Conservation (phyloP, 2,113 vertebrate species). For the Laticauda colubrina region DNA sequence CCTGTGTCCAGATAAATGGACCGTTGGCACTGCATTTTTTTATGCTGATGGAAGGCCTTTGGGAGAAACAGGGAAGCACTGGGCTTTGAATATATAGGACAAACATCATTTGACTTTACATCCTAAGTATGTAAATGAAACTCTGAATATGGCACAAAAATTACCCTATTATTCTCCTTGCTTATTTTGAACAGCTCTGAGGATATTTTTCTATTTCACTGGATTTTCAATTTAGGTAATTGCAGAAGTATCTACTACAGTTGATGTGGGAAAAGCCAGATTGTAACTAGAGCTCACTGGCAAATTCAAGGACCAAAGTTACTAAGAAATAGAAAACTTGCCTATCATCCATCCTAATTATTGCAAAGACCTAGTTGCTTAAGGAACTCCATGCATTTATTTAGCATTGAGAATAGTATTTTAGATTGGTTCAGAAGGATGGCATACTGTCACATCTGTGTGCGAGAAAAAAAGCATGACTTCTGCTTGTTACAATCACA, state of each 20-base stretch:
- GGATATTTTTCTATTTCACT: background rate
- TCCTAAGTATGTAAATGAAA: background rate
- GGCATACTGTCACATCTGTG: background rate
- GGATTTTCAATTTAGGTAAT: background rate
- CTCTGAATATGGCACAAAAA: background rate
- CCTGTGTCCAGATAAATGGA: background rate
- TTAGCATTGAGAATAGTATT: background rate
- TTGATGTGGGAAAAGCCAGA: background rate
- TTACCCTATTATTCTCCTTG: background rate
- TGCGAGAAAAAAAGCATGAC: background rate
- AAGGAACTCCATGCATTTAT: background rate
- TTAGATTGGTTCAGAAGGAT: background rate
- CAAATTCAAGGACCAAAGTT: background rate
- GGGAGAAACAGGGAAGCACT: background rate
- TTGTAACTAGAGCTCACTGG: background rate
- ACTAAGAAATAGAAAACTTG: background rate
- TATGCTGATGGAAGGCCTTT: background rate
- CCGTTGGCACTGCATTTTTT: background rate
- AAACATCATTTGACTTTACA: background rate
- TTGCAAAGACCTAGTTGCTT: background rate
- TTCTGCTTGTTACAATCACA: background rate
- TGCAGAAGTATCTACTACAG: background rate
- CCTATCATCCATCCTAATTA: background rate
- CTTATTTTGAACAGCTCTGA: background rate
- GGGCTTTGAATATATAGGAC: background rate